Base-by-base conservation (phyloP, 2,797 vertebrate species). In the Sebastes iracundus region DNA sequence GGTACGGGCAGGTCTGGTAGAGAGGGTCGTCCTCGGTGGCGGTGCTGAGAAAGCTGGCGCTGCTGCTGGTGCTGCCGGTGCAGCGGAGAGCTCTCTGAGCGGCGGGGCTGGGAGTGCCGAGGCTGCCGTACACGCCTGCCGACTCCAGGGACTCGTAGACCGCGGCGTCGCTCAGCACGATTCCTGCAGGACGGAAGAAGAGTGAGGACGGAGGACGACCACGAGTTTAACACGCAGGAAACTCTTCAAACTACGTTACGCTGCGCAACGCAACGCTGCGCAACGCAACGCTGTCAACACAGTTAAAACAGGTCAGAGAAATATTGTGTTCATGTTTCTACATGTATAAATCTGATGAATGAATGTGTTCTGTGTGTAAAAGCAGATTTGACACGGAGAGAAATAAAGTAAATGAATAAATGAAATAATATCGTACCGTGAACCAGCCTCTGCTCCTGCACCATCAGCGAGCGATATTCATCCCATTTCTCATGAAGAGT, bases 401-500 rank as follows among this genome's bases (percentile, higher is more conserved):
- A 23, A 49, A 35, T 35, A 35, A 35, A 35, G 33, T 52, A n/a
- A 52, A 14, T 25, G 3, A 60, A 65, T 9, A 3, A 25, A 66
- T 0, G 14, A 30, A 12, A 75, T 1, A 25, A 4, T 53, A 63
- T 58, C 97, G 91, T 90, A 98, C 98, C 98, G 3, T 97, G 97
- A 83, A 98, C 95, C 14, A 99, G 95, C 63, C 97, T 95, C 95
- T 99, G 98, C 88, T 99, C 98, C 92, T 98, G 97, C 75, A 98
- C 96, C 97, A 98, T 98, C 52, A 99, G 88, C 0, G 96, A 98
- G 28, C 97, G 96, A 84, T 98, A 99, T 75, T 99, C 98, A 5
- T 98, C 97, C 98, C 98, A 99, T 86, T 99, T 99, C 93, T 99
- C 98, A 13, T 98, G 97, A 10, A 99, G 95, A 0, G 97, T 98